Base-by-base conservation (phyloP, 2,888 invertebrate genomes). In the Quadriops clusia region DNA sequence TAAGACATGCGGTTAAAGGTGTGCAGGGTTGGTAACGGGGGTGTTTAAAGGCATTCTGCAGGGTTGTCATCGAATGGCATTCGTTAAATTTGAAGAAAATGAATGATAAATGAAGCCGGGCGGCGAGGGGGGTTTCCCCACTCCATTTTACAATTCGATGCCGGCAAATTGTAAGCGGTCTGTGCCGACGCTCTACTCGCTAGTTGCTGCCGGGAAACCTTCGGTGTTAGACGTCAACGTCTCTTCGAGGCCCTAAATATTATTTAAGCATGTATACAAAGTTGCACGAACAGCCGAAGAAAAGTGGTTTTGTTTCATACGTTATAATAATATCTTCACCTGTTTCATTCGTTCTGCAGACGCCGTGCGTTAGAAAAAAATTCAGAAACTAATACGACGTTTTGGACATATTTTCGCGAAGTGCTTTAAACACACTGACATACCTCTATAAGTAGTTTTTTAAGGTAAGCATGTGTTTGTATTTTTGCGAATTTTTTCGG, bases 181-280 rank as follows among this genome's bases (percentile, higher is more conserved):
- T 11, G 30, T n/a, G 13, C 8, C 12, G 21, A 12, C 15, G 14
- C 13, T 12, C 13, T 20, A 27, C 30, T 24, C 9, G 17, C 23
- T 5, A 57, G 56, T 54, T 47, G 49, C 46, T 46, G 46, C 47
- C 50, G 47, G 51, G 50, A 51, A 48, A 48, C 47, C 47, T 41
- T 40, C 46, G 48, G 41, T 44, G 40, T 36, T 44, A 47, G 56
- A 51, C 54, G 51, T 51, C 44, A 40, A 43, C 47, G 52, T 50
- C 49, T 42, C 40, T 35, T 33, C 22, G 34, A 34, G 39, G 33
- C 31, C 30, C 23, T 34, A 36, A 40, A 41, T 42, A 40, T 37
- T 36, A n/a, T n/a, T 42, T 50, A 54, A 54, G 58, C 53, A 61
- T 61, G 59, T 58, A 60, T 60, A 60, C 59, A 54, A 55, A 56